phyloP scores from a whole-genome alignment of 23 tunicate genomes.

The Styela plicata region DNA sequence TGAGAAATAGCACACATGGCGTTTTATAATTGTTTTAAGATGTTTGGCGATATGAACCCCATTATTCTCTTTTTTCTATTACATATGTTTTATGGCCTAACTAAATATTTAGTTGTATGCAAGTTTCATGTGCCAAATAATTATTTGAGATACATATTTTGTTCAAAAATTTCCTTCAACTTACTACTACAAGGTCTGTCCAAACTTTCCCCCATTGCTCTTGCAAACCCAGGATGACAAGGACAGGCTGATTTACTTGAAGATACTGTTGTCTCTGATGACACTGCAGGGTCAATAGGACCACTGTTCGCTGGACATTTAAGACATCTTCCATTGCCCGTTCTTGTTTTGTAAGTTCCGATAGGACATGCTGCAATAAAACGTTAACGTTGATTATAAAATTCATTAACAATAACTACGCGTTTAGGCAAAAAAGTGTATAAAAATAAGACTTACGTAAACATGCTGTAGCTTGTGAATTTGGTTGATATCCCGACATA shows the following conservation, averaged over 20 bases:
- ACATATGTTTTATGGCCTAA: no score
- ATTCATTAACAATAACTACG: no score
- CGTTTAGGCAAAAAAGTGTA: no score
- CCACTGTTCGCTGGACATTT: slow-evolving; percentile 83
- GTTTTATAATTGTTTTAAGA: no score
- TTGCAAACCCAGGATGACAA: slow-evolving; percentile 72
- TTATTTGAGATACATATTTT: no score
- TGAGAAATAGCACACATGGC: no score
- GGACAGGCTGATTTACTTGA: slow-evolving; percentile 35
- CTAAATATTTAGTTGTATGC: no score
- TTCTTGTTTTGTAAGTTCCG: slow-evolving; percentile 49
- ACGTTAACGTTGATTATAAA: no score
- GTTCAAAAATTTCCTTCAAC: no score
- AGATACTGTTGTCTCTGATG: neutral
- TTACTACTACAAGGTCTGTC: slow-evolving; percentile 69
- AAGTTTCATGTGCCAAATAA: no score
- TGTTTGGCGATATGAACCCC: no score
- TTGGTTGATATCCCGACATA: slow-evolving; percentile 38
- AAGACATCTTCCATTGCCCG: slow-evolving; percentile 39
- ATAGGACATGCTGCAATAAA: slow-evolving; percentile 61
- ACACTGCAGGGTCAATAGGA: neutral
- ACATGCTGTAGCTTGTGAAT: slow-evolving; percentile 33
- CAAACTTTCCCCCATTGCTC: slow-evolving; percentile 49
- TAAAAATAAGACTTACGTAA: slow-evolving; percentile 49
- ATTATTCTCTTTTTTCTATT: no score